These are phyloP conservation scores for Aporrectodea caliginosa DNA, from an alignment of 1,140 invertebrate genomes.

Conservation along the genomic window DNA sequence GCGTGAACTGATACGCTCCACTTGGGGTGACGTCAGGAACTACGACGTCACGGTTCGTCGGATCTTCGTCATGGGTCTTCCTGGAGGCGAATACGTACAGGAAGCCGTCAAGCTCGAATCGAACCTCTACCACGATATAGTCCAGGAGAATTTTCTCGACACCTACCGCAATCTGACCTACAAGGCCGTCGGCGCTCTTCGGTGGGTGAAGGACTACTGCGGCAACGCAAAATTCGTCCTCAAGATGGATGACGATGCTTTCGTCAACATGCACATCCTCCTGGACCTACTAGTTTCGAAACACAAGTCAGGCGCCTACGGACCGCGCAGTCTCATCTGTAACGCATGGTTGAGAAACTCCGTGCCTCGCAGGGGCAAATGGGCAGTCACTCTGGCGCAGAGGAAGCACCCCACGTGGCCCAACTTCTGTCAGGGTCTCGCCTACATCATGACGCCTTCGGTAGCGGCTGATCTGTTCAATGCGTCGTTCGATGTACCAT, in stretches of 20 bases:
- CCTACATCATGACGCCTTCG: background rate
- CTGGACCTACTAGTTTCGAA: constrained; percentile 23
- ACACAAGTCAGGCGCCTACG: constrained; percentile 31
- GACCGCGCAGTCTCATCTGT: constrained; percentile 37
- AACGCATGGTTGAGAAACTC: constrained; percentile 39
- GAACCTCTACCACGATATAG: constrained; percentile 63
- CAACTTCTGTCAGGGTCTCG: background rate
- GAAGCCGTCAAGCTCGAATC: constrained; percentile 62
- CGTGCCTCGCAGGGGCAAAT: constrained; percentile 45
- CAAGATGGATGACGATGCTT: constrained; percentile 59
- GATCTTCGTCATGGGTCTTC: constrained; percentile 68
- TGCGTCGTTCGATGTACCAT: background rate
- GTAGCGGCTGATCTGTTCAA: background rate
- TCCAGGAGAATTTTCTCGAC: constrained; percentile 75
- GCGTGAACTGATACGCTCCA: constrained; percentile 46
- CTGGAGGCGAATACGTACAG: constrained; percentile 54
- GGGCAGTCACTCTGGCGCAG: constrained; percentile 51
- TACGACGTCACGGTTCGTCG: constrained; percentile 33
- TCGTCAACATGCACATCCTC: constrained; percentile 49
- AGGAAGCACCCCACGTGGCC: constrained; percentile 45
- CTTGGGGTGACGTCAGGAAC: constrained; percentile 44
- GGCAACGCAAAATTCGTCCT: constrained; percentile 58
- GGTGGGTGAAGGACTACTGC: constrained; percentile 70
- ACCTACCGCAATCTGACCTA: constrained; percentile 77
- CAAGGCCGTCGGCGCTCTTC: constrained; percentile 78